phyloP scores from a whole-genome alignment of 2,797 vertebrate genomes.

The Catamblyrhynchus diadema region DNA sequence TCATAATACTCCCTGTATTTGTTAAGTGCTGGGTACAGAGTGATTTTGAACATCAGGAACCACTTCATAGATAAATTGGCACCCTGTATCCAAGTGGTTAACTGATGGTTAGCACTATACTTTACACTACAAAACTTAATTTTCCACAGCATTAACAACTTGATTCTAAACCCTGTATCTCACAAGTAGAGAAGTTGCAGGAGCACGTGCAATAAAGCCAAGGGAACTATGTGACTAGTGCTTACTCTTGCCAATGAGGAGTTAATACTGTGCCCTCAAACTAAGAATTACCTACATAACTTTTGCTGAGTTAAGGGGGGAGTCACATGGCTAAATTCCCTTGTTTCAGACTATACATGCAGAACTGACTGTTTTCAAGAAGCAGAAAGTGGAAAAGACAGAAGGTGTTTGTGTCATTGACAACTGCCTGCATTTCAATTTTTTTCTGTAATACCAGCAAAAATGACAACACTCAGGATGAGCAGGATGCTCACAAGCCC shows the following conservation, averaged over 20 bases:
- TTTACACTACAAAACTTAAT: not conserved
- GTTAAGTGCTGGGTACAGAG: not conserved
- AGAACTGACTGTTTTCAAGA: constrained; percentile 29
- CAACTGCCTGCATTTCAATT: constrained; percentile 20
- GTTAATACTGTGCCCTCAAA: not conserved
- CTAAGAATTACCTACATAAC: not conserved
- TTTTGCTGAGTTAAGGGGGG: not conserved
- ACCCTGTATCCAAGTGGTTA: not conserved
- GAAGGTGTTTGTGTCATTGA: not conserved
- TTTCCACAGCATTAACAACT: not conserved
- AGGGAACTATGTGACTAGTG: not conserved
- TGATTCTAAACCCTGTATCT: not conserved
- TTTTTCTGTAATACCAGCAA: constrained; percentile 1
- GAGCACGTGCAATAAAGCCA: not conserved
- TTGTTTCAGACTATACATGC: not conserved
- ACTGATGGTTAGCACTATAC: not conserved
- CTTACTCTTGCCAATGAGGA: not conserved
- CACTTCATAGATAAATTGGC: not conserved
- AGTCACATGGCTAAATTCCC: not conserved
- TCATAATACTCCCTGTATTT: not conserved
- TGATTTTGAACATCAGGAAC: not conserved
- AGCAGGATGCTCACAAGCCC: not conserved
- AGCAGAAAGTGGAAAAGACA: constrained; percentile 27
- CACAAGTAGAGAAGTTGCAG: not conserved
- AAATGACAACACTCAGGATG: not conserved